These are phyloP conservation scores for Patiria pectinifera DNA, from an alignment of 53 echinoderm and acorn worm genomes.

Conservation along the genomic window DNA sequence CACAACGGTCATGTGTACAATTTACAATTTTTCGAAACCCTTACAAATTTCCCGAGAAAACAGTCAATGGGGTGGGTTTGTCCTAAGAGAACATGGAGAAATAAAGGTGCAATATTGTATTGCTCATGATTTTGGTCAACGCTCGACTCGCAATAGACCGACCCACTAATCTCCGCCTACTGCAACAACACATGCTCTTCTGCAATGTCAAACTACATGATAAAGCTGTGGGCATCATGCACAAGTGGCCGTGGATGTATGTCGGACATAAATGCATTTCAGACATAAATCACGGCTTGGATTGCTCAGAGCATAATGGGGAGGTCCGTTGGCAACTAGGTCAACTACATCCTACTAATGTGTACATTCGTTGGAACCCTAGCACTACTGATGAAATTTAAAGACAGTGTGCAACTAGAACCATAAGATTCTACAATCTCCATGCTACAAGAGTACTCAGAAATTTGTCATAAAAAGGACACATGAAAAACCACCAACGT, in stretches of 20 bases:
- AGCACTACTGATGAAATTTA: neutral
- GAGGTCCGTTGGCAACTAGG: neutral
- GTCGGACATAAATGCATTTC: no score
- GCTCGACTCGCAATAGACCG: neutral
- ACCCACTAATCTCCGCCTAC: no score
- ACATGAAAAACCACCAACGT: no score
- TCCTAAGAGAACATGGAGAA: neutral
- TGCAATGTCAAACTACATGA: no score
- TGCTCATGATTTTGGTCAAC: constrained; percentile 11
- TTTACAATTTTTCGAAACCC: neutral
- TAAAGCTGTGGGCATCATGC: no score
- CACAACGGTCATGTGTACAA: constrained; percentile 33
- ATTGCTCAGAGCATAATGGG: neutral
- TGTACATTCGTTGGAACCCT: neutral
- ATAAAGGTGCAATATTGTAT: neutral
- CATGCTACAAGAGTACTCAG: neutral
- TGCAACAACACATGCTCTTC: no score
- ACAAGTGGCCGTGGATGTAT: no score
- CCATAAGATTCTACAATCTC: neutral
- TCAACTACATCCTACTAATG: neutral
- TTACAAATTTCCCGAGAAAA: constrained; percentile 17
- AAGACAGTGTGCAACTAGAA: neutral
- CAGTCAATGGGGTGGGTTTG: neutral
- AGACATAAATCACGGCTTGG: no score
- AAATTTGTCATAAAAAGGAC: neutral